Evolutionary conservation across 2,113 vertebrate species (phyloP).

Genomic region (Elgaria multicarinata): DNA sequence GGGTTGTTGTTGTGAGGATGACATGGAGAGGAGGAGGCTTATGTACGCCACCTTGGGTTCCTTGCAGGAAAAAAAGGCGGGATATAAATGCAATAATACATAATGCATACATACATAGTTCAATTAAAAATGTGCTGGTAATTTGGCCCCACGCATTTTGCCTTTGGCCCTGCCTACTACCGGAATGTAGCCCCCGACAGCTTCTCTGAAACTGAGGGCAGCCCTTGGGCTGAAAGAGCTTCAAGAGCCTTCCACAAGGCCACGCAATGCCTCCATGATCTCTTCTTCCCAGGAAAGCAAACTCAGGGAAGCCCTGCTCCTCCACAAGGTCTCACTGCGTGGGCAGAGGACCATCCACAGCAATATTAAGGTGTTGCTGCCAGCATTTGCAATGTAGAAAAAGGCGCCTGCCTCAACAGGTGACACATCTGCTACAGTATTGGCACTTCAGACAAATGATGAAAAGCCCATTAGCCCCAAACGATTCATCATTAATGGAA

Average conservation of each 20-base stretch:
- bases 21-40: too few relatives aligned
- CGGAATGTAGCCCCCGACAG: too few relatives aligned
- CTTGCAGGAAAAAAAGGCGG: too few relatives aligned
- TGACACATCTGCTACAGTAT: background rate
- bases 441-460: background rate
- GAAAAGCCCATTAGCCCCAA: background rate
- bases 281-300: background rate
- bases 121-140: too few relatives aligned
- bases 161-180: too few relatives aligned
- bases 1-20: too few relatives aligned
- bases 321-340: too few relatives aligned
- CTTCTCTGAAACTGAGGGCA: too few relatives aligned
- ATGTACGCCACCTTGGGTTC: too few relatives aligned
- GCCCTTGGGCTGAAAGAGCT: background rate
- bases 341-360: background rate
- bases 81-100: too few relatives aligned
- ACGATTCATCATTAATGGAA: slow-evolving; percentile 9
- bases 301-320: background rate
- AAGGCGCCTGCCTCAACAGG: background rate
- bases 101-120: too few relatives aligned
- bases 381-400: background rate
- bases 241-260: background rate
- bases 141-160: too few relatives aligned
- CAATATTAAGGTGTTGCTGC: background rate
- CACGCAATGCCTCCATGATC: background rate